Evolutionary conservation across 2,888 invertebrate species (phyloP), one percentile per base, ranked within the genome.

Genomic region (Melanophora roralis): DNA sequence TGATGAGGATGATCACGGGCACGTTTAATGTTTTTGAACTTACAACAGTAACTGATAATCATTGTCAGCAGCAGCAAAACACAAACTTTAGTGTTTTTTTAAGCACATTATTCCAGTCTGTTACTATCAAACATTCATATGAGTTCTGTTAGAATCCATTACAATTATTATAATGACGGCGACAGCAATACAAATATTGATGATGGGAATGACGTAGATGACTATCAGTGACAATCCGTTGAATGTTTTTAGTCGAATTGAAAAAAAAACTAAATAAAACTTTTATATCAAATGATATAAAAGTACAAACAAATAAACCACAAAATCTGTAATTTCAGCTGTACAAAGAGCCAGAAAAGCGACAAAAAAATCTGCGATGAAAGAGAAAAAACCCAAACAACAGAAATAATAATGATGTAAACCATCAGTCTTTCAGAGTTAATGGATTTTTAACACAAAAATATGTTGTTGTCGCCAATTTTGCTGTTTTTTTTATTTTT

Each of bases 381-480:
- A 68, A 40, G 6, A 38, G 12, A 32, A 9, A 19, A 11, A 27
- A 36, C n/a, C n/a, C n/a, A 64, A 53, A 9, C 3, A 57, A 51
- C 34, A 65, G 38, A 65, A 74, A 79, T 74, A 71, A 55, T 75
- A 65, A 60, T 65, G 74, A 71, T 79, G 74, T 79, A 79, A 74
- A 75, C 65, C 53, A 75, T 67, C 79, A 75, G 74, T 79, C 65
- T 71, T 69, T 79, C 51, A 59, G 60, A 73, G 68, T 69, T 78
- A 78, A 78, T 78, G 78, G 73, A 59, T 60, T 75, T 79, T 79
- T 71, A 75, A 79, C 74, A 79, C 65, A 75, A 79, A 71, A 53
- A 68, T 73, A 34, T 73, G 36, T 53, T 65, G 71, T 71, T 75
- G 69, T 75, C 59, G 73, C 67, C 68, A 57, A 64, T 77, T 49